phyloP scores from a whole-genome alignment of 2,797 vertebrate species.

The Sylvia borin region DNA sequence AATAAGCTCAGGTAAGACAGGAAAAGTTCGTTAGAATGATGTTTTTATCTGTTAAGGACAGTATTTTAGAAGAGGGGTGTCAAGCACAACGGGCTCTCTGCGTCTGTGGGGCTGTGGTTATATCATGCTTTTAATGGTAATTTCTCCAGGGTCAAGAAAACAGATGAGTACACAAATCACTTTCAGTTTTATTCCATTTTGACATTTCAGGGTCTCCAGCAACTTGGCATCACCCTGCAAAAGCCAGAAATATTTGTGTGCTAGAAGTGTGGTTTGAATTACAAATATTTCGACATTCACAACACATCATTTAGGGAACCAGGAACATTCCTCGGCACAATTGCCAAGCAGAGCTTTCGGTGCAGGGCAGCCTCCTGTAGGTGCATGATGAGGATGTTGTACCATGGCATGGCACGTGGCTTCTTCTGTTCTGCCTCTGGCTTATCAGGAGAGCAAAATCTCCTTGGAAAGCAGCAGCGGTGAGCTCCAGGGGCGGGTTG shows the following conservation, averaged over 20 bases:
- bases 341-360: neutral
- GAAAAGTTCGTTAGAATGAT: neutral
- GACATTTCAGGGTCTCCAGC: conserved; percentile 34
- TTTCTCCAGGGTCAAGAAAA: neutral
- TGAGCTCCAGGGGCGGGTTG: neutral
- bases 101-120: neutral
- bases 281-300: neutral
- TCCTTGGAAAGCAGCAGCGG: neutral
- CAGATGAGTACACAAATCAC: conserved; percentile 18
- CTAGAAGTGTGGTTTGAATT: neutral
- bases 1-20: neutral
- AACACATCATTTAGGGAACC: neutral
- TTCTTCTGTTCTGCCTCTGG: neutral
- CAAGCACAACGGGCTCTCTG: neutral
- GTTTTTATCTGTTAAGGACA: neutral
- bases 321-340: neutral
- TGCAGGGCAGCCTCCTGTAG: neutral
- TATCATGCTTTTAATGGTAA: neutral
- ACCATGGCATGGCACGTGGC: neutral
- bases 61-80: neutral
- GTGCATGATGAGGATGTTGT: neutral
- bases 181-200: conserved; percentile 28
- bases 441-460: neutral
- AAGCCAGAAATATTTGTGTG: neutral
- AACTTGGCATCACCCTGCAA: neutral